Conservation (phyloP, 92 coral and sea anemone genomes). For the Palythoa caribaeorum region DNA sequence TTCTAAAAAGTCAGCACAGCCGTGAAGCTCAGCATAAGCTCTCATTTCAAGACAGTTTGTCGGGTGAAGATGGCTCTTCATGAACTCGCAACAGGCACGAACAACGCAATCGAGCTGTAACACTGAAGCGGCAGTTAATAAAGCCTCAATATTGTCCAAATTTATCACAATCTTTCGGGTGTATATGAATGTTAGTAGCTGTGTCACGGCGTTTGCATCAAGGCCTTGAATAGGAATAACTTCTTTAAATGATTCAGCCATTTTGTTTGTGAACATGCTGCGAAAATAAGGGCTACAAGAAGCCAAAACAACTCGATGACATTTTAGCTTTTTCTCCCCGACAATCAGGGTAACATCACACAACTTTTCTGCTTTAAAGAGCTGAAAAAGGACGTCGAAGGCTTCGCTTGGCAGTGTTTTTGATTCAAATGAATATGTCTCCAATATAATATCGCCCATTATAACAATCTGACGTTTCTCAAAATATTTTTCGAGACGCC, state of each 20-base stretch:
- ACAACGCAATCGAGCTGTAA: slow-evolving; percentile 93
- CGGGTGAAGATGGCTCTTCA: slow-evolving; percentile 88
- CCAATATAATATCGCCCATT: slow-evolving; percentile 89
- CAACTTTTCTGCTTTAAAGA: slow-evolving; percentile 83
- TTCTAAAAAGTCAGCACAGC: slow-evolving; percentile 82
- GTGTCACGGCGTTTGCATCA: slow-evolving; percentile 86
- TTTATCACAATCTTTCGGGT: slow-evolving; percentile 88
- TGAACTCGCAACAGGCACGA: slow-evolving; percentile 94
- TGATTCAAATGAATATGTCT: slow-evolving; percentile 79
- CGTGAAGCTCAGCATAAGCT: slow-evolving; percentile 92
- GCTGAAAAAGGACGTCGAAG: slow-evolving; percentile 77
- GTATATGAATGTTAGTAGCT: slow-evolving; percentile 84
- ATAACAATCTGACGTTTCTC: neutral
- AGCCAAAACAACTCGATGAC: slow-evolving; percentile 95
- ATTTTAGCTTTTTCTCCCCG: slow-evolving; percentile 83
- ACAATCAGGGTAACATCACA: slow-evolving; percentile 89
- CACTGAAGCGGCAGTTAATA: slow-evolving; percentile 91
- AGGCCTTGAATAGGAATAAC: slow-evolving; percentile 86
- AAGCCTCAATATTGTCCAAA: slow-evolving; percentile 89
- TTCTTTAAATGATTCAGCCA: slow-evolving; percentile 86
- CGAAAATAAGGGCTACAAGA: slow-evolving; percentile 95
- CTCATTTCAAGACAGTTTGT: slow-evolving; percentile 96
- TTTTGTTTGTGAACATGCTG: slow-evolving; percentile 95
- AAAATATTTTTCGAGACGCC: neutral
- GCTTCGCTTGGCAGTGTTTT: slow-evolving; percentile 74